Percentiles rank a stretch among this genome's conserved stretches.
Evolutionary conservation across 2,888 invertebrate genomes (phyloP).

Genomic region (Drosophila ustulata): DNA sequence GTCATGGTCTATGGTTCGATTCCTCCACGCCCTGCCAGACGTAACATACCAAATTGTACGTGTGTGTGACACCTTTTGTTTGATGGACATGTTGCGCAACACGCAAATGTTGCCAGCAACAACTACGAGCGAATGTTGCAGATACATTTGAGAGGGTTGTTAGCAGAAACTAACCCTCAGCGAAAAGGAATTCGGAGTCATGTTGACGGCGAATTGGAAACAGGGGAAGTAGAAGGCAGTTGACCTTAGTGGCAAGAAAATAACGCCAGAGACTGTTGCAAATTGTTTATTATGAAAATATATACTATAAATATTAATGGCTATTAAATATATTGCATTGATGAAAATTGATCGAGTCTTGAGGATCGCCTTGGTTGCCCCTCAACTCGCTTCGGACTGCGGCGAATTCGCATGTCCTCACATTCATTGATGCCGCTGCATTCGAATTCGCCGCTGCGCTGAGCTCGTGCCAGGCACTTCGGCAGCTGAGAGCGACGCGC

Average conservation of each 20-base stretch:
- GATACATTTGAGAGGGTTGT: neutral
- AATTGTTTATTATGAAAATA: no score
- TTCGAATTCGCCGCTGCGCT: constrained; percentile 34
- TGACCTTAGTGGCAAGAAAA: neutral
- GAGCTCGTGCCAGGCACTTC: constrained; percentile 3
- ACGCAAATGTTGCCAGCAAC: constrained; percentile 36
- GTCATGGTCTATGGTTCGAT: constrained; percentile 61
- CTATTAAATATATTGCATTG: no score
- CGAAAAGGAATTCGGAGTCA: constrained; percentile 10
- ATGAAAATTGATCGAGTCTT: no score
- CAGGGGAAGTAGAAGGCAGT: neutral
- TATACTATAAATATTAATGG: no score
- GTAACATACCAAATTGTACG: constrained; percentile 6
- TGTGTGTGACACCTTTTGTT: constrained; percentile 6
- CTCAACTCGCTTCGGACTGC: neutral
- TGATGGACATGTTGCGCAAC: constrained; percentile 2
- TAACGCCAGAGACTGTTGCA: neutral
- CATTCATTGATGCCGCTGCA: neutral
- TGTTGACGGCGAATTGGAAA: constrained; percentile 14
- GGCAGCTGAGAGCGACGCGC: constrained; percentile 32
- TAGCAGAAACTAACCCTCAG: constrained; percentile 7
- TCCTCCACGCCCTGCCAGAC: constrained; percentile 1
- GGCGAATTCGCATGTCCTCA: neutral
- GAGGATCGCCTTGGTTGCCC: constrained; percentile 13
- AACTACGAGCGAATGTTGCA: constrained; percentile 14